These are phyloP conservation scores for Diadophis punctatus DNA, from an alignment of 2,113 vertebrate genomes.

Conservation along the genomic window DNA sequence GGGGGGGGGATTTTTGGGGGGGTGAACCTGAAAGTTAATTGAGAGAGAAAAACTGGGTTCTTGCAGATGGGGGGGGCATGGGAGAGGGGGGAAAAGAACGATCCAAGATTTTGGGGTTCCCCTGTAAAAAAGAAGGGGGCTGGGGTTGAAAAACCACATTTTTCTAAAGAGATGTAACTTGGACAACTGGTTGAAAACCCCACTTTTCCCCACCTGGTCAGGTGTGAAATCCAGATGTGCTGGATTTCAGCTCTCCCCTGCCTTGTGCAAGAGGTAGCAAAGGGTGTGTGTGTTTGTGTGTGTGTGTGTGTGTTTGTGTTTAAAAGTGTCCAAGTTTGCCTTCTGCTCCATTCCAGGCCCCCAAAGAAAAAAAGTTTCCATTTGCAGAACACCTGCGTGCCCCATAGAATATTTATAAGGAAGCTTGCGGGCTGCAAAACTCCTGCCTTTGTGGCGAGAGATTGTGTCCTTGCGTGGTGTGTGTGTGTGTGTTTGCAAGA, in stretches of 20 bases:
- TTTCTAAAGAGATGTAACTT: not conserved
- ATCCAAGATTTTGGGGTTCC: not conserved
- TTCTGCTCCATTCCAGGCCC: no score
- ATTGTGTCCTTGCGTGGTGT: no score
- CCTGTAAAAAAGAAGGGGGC: not conserved
- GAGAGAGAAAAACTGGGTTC: not conserved
- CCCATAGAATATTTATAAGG: not conserved
- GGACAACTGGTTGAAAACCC: not conserved
- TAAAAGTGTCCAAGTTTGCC: no score
- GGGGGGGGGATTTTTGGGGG: no score
- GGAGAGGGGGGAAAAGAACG: not conserved
- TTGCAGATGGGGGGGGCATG: not conserved
- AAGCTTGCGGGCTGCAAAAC: not conserved
- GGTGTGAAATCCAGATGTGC: not conserved
- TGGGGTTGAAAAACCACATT: not conserved
- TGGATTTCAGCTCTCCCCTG: not conserved
- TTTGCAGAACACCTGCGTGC: not conserved
- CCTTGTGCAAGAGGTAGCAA: not conserved
- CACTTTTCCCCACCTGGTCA: not conserved
- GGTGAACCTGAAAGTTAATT: not conserved
- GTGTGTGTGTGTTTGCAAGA: not conserved
- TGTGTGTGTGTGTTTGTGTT: no score
- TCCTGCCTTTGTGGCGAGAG: not conserved
- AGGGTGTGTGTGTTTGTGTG: not conserved
- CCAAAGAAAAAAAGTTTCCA: not conserved